A percentile compares a stretch with the other conserved stretches of the same genome.
phyloP scores from a whole-genome alignment of 2,113 vertebrate genomes.

The Ageneiosus marmoratus region DNA sequence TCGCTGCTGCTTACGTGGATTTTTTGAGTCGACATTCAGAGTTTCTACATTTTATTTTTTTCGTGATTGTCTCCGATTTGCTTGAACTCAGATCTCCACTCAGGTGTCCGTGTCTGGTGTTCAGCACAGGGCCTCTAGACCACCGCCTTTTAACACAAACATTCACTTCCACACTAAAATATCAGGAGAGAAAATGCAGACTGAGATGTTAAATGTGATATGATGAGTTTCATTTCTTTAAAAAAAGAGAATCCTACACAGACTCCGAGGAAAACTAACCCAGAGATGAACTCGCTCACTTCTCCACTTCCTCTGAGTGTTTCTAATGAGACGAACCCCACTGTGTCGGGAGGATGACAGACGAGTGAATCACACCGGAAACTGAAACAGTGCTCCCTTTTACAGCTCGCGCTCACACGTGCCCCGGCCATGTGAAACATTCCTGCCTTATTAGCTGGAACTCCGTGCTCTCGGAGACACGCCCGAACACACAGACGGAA shows the following conservation, averaged over 20 bases:
- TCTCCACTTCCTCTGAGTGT: constrained; percentile 1
- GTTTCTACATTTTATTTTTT: not conserved
- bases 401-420: not conserved
- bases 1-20: not conserved
- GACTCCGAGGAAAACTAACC: not conserved
- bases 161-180: too few relatives aligned
- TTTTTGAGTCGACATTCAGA: not conserved
- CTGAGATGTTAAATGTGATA: too few relatives aligned
- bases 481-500: constrained; percentile 15
- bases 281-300: not conserved
- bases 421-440: constrained; percentile 21
- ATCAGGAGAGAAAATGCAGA: too few relatives aligned
- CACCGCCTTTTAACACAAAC: too few relatives aligned
- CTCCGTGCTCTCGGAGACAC: not conserved
- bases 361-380: constrained; percentile 11
- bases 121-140: too few relatives aligned
- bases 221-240: too few relatives aligned
- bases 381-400: constrained; percentile 6
- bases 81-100: too few relatives aligned
- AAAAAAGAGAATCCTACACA: too few relatives aligned
- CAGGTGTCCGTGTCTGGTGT: too few relatives aligned
- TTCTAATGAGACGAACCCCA: not conserved
- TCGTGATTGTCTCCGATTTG: not conserved
- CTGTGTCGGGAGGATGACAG: not conserved
- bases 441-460: constrained; percentile 36